phyloP scores from a whole-genome alignment of 2,113 vertebrate species.

The Fulmarus glacialis region DNA sequence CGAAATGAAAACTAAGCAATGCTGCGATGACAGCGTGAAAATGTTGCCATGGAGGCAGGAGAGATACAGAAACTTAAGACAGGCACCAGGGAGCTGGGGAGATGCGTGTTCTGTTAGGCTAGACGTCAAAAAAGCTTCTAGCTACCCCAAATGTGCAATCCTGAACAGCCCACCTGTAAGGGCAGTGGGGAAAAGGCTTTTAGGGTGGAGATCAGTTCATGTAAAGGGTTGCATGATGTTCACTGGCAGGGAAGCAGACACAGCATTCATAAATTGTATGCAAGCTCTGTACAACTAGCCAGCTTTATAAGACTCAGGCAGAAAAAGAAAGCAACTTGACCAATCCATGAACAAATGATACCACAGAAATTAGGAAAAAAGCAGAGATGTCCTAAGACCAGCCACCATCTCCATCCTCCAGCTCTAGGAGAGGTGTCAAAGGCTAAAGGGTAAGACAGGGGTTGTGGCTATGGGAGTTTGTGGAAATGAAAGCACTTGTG shows the following conservation, averaged over 20 bases:
- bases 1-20: constrained; percentile 20
- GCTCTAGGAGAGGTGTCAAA: background rate
- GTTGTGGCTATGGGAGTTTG: background rate
- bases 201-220: background rate
- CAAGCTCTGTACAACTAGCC: background rate
- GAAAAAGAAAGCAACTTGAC: background rate
- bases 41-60: constrained; percentile 38
- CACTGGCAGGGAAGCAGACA: background rate
- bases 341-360: background rate
- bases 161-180: background rate
- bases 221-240: background rate
- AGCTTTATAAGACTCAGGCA: background rate
- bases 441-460: background rate
- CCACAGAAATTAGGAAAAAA: background rate
- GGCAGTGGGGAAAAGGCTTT: background rate
- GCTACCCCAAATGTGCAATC: background rate
- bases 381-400: background rate
- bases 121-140: background rate
- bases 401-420: background rate
- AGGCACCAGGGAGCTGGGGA: background rate
- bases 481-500: background rate
- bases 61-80: background rate
- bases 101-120: background rate
- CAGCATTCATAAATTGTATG: background rate
- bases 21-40: background rate